Evolutionary conservation across 2,113 vertebrate species (phyloP), one percentile per base, ranked within the genome.

Genomic region (Atrichornis clamosus): DNA sequence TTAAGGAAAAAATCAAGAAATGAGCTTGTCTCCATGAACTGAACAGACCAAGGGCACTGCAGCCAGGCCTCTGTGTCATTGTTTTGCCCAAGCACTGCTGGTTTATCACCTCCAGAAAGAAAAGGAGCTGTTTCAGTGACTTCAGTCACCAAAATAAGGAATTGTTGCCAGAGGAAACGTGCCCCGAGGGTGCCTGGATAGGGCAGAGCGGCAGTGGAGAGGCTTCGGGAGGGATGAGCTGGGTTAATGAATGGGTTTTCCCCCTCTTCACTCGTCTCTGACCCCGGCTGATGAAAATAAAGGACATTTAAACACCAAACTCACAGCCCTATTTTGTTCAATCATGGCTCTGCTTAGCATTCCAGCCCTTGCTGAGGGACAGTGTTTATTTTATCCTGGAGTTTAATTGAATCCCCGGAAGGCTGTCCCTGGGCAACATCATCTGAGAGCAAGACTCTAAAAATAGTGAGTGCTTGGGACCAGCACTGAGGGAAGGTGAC

Each of bases 381-480:
- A 89, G 60, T 84, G 89, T 89, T 96, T 84, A 55, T 87, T 96
- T 93, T 87, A 87, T 84, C 52, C 75, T 28, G 52, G 77, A 78
- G 46, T 92, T 90, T 95, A 96, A 95, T 50, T 92, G 92, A 95
- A 95, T 89, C 84, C 89, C 69, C 93, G 81, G 52, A 67, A 94
- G 87, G 39, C 91, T 84, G 60, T 87, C 89, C 64, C 73, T 81
- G 42, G 73, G 84, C 77, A 89, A 89, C 92, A 72, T 46, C 87
- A 84, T n/a, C 47, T 44, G 89, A 94, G 87, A 89, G 60, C 19
- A 30, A 47, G 42, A 30, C 42, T 72, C 89, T 75, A 91, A 93
- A 89, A 81, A 91, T 84, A 96, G 77, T 13, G 46, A 50, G 37
- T 39, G 39, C 26, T 42, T 55, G 81, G 87, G 87, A 91, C 60